phyloP scores from a whole-genome alignment of 2,113 vertebrate genomes.

The Paralichthys olivaceus region DNA sequence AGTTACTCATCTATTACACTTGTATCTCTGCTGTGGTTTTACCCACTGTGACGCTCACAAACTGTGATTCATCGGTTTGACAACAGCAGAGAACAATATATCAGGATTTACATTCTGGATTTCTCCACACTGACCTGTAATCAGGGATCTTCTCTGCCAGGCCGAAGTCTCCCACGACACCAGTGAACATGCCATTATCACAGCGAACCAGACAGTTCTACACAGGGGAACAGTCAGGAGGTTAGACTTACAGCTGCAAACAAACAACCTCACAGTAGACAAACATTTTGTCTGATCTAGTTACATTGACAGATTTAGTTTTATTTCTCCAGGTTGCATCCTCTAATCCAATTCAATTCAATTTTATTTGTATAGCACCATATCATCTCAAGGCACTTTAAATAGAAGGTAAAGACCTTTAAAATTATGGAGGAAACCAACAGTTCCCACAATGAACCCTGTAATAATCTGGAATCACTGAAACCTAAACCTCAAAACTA shows the following conservation, averaged over 20 bases:
- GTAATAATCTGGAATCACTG: too few relatives aligned
- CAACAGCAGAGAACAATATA: not conserved
- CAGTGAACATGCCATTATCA: slow-evolving; percentile 86
- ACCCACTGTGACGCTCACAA: too few relatives aligned
- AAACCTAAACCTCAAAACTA: too few relatives aligned
- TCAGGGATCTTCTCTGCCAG: slow-evolving; percentile 96
- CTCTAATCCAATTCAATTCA: too few relatives aligned
- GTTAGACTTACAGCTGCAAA: not conserved
- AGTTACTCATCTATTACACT: too few relatives aligned
- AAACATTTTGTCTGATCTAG: not conserved
- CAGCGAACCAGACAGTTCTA: slow-evolving; percentile 95
- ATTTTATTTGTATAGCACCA: too few relatives aligned
- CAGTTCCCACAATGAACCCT: too few relatives aligned
- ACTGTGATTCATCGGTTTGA: not conserved
- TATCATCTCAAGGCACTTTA: too few relatives aligned
- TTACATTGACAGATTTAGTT: not conserved
- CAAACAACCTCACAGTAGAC: not conserved
- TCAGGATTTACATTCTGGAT: not conserved
- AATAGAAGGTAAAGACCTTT: too few relatives aligned
- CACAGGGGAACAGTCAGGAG: not conserved
- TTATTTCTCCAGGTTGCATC: not conserved
- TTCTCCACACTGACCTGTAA: slow-evolving; percentile 84
- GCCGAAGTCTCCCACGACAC: slow-evolving; percentile 94
- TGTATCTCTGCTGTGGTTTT: too few relatives aligned
- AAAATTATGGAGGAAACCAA: too few relatives aligned